These are phyloP conservation scores for Lamprotornis superbus DNA, from an alignment of 2,113 vertebrate species.

Conservation along the genomic window DNA sequence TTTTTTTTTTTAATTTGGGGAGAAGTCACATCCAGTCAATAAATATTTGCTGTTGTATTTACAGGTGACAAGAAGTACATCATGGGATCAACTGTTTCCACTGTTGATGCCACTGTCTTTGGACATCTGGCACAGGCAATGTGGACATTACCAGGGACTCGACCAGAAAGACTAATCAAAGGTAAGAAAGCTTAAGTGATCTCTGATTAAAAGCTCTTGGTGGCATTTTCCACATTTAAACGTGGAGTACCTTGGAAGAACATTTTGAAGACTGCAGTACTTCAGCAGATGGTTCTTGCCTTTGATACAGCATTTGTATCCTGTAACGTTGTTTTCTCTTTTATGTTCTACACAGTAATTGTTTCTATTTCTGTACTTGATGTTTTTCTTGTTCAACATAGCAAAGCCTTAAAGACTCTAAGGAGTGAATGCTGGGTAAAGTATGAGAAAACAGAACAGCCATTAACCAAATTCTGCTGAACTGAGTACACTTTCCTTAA, in stretches of 20 bases:
- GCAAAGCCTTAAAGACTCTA: background rate
- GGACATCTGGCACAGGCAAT: constrained; percentile 95
- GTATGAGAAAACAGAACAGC: background rate
- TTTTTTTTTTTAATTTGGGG: background rate
- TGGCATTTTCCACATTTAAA: background rate
- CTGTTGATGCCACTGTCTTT: constrained; percentile 93
- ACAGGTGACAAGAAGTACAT: constrained; percentile 97
- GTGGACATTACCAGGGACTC: constrained; percentile 96
- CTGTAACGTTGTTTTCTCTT: background rate
- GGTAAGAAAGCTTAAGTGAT: constrained; percentile 70
- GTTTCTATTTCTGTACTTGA: background rate
- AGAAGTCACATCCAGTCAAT: background rate
- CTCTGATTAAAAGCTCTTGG: background rate
- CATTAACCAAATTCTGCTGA: background rate
- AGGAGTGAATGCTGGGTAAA: background rate
- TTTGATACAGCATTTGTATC: background rate
- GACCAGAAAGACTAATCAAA: constrained; percentile 93
- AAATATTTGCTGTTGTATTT: constrained; percentile 17
- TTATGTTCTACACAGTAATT: background rate
- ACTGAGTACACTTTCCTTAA: background rate
- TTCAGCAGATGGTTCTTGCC: background rate
- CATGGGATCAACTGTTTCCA: constrained; percentile 92
- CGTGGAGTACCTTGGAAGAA: background rate
- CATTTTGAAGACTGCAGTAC: background rate
- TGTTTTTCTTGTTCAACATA: background rate